Conservation (phyloP, 2,113 vertebrate genomes). For the Thunnus maccoyii region DNA sequence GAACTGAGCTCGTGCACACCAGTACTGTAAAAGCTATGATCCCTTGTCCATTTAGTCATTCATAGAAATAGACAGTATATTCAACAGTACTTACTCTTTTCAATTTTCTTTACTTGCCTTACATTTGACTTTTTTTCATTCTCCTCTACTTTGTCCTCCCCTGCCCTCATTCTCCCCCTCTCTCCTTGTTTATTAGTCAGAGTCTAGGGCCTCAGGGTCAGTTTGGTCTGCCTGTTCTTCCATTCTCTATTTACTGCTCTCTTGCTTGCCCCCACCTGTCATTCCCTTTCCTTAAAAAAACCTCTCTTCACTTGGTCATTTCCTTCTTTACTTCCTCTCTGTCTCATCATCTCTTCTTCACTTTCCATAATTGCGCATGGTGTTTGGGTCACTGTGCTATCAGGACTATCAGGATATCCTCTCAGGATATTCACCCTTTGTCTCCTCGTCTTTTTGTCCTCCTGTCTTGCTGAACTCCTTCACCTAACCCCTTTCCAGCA, state of each 20-base stretch:
- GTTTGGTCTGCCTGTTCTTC: slow-evolving; percentile 42
- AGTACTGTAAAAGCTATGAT: not conserved
- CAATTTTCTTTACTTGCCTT: not conserved
- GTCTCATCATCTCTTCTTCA: slow-evolving; percentile 28
- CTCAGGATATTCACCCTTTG: slow-evolving; percentile 35
- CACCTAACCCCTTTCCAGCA: slow-evolving; percentile 33
- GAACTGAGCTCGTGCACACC: not conserved
- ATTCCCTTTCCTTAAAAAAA: not conserved
- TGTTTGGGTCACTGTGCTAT: slow-evolving; percentile 23
- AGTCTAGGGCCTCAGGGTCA: slow-evolving; percentile 41
- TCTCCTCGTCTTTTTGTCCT: slow-evolving; percentile 10
- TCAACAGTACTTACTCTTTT: not conserved
- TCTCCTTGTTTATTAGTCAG: slow-evolving; percentile 56
- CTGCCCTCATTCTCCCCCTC: not conserved
- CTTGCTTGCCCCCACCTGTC: slow-evolving; percentile 42
- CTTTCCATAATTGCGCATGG: slow-evolving; percentile 27
- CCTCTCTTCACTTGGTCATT: slow-evolving; percentile 45
- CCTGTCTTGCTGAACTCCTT: slow-evolving; percentile 46
- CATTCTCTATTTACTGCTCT: slow-evolving; percentile 50
- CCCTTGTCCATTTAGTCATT: not conserved
- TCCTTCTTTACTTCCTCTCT: slow-evolving; percentile 39
- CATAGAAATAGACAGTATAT: not conserved
- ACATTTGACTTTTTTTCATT: slow-evolving; percentile 7
- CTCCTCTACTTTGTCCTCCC: slow-evolving; percentile 9
- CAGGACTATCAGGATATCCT: slow-evolving; percentile 27